Conservation (phyloP, 2,888 invertebrate genomes). For the Acanthosoma haemorrhoidale region DNA sequence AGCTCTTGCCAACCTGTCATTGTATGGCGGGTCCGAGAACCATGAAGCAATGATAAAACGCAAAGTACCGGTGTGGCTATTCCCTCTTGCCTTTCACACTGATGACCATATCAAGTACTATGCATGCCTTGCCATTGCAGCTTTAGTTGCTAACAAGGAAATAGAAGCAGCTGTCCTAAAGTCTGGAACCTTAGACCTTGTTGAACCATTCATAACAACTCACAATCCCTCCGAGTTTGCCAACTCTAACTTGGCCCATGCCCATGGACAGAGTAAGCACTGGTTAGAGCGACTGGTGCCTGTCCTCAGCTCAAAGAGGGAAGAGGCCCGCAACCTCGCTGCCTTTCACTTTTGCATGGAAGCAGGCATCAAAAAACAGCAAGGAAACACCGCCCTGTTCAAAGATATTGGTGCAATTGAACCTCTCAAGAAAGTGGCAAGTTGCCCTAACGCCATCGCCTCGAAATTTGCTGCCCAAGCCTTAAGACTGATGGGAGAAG, state of each 20-base stretch:
- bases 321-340: conserved; percentile 92
- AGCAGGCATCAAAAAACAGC: conserved; percentile 92
- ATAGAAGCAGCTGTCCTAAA: conserved; percentile 93
- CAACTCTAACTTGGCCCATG: conserved; percentile 81
- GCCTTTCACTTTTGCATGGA: conserved; percentile 99
- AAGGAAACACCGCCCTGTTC: conserved; percentile 85
- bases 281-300: conserved; percentile 92
- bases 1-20: conserved; percentile 89
- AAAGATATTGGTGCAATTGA: conserved; percentile 92
- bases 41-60: conserved; percentile 95
- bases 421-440: conserved; percentile 90
- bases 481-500: conserved; percentile 85
- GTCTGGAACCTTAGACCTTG: conserved; percentile 93
- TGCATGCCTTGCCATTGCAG: conserved; percentile 95
- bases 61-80: conserved; percentile 88
- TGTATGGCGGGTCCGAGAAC: conserved; percentile 94
- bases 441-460: conserved; percentile 95
- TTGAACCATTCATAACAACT: conserved; percentile 91
- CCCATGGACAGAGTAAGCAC: conserved; percentile 91
- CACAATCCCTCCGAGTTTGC: conserved; percentile 96
- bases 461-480: conserved; percentile 95
- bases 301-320: conserved; percentile 86
- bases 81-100: conserved; percentile 91
- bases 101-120: conserved; percentile 98
- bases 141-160: conserved; percentile 93